Evolutionary conservation across 2,113 vertebrate species (phyloP).

Genomic region (Leptobrachium leishanense): DNA sequence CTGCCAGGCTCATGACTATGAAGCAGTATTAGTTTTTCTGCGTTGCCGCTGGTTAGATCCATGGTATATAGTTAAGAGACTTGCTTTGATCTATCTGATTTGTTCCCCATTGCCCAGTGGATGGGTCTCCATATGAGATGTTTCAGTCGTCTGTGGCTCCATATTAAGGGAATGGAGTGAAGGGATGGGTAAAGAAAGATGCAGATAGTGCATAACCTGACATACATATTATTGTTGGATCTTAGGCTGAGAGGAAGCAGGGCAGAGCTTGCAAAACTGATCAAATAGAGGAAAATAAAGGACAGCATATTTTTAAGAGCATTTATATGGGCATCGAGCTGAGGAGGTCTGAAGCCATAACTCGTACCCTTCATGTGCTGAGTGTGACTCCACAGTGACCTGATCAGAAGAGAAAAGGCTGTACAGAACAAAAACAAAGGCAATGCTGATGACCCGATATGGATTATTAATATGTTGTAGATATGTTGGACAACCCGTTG

Average conservation of each 20-base stretch:
- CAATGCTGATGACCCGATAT: background rate
- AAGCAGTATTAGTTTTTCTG: too few relatives aligned
- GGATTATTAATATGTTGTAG: background rate
- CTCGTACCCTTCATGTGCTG: background rate
- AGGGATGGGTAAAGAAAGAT: background rate
- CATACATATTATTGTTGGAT: background rate
- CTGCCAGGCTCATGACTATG: too few relatives aligned
- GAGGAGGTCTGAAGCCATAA: background rate
- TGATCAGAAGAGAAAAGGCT: background rate
- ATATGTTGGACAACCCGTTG: too few relatives aligned
- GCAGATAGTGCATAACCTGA: background rate
- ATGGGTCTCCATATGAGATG: background rate
- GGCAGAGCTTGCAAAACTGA: background rate
- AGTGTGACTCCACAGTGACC: background rate
- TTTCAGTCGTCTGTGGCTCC: background rate
- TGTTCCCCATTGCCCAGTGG: background rate
- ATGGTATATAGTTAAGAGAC: too few relatives aligned
- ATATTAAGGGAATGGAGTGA: background rate
- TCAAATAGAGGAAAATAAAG: background rate
- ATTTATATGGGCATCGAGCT: background rate
- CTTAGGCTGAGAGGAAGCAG: background rate
- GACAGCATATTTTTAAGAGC: background rate
- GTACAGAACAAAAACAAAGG: background rate
- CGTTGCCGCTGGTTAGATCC: too few relatives aligned
- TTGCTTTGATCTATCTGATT: background rate